Conservation (phyloP, 1,140 invertebrate genomes). For the Gryllus bimaculatus region DNA sequence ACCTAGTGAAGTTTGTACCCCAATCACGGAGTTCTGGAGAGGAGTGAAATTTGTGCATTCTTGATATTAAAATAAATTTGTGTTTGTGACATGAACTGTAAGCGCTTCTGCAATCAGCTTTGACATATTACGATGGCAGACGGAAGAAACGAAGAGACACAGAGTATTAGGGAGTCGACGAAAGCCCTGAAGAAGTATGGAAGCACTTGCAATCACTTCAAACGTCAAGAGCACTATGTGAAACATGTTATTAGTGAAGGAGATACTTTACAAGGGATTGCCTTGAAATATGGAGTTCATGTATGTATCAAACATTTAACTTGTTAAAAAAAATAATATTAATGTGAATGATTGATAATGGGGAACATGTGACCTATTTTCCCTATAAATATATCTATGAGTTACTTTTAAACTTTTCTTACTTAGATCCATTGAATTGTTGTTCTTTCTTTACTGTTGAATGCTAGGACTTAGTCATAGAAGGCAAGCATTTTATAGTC, state of each 20-base stretch:
- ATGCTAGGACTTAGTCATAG: neutral
- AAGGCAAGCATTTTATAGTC: neutral
- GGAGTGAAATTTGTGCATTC: too few species aligned
- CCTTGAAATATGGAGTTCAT: conserved; percentile 83
- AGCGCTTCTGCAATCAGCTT: too few species aligned
- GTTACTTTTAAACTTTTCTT: neutral
- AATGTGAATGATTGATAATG: neutral
- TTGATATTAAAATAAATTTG: too few species aligned
- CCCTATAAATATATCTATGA: neutral
- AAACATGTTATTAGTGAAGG: conserved; percentile 67
- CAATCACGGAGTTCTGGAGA: too few species aligned
- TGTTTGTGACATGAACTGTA: too few species aligned
- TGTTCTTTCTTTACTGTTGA: neutral
- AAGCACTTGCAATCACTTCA: conserved; percentile 62
- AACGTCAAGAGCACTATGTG: conserved; percentile 57
- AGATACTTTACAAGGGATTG: conserved; percentile 87
- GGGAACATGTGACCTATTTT: neutral
- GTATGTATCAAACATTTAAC: conserved; percentile 46
- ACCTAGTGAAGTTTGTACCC: too few species aligned
- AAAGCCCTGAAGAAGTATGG: conserved; percentile 81
- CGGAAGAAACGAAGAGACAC: conserved; percentile 69
- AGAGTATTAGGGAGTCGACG: conserved; percentile 71
- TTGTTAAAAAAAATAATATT: neutral
- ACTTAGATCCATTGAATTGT: neutral
- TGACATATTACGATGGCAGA: conserved; percentile 39